Base-by-base conservation (phyloP, 2,797 vertebrate genomes). In the Semotilus atromaculatus region DNA sequence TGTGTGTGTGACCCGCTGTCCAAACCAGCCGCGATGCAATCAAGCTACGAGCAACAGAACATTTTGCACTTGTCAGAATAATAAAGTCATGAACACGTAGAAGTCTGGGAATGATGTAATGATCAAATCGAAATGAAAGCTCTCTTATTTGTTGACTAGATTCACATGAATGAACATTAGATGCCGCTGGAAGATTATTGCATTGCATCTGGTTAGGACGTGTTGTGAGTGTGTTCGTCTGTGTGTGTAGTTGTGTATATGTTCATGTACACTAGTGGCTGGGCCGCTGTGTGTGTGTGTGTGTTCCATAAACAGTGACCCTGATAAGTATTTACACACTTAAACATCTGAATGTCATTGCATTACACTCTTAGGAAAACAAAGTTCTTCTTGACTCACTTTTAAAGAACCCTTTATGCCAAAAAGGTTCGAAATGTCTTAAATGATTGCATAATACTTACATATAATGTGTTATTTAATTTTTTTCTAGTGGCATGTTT, bases 281-380 rank as follows among this genome's bases (percentile, higher is more conserved):
- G 81, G 81, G 16, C 81, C 81, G 29, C 53, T 64, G 66, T 78
- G 80, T 73, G 70, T 82, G 81, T 60, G 76, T 64, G 66, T 78
- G 82, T 77, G 70, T 81, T 3, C 53, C n/a, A 23, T 26, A 76
- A 51, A 67, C 60, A 51, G 77, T 23, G 2, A 34, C 21, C 14
- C 31, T 67, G 29, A 38, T 53, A 8, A 38, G 74, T 19, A 76
- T 76, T 76, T 60, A 76, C 21, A 60, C 34, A 38, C 31, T 18
- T 62, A 6, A 29, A 29, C n/a, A 3, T 29, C 26, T 62, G 58
- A 62, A 14, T 11, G 55, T 13, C 23, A 60, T 3, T 26, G n/a
- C 58, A 26, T 62, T 29, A 62, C 60, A 29, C 14, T 64, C 60
- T 29, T 62, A 1, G 26, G 13, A 29, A 60, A 62, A 62, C 60